These are phyloP conservation scores for Eurois occulta DNA, from an alignment of 2,888 invertebrate genomes.

Conservation along the genomic window DNA sequence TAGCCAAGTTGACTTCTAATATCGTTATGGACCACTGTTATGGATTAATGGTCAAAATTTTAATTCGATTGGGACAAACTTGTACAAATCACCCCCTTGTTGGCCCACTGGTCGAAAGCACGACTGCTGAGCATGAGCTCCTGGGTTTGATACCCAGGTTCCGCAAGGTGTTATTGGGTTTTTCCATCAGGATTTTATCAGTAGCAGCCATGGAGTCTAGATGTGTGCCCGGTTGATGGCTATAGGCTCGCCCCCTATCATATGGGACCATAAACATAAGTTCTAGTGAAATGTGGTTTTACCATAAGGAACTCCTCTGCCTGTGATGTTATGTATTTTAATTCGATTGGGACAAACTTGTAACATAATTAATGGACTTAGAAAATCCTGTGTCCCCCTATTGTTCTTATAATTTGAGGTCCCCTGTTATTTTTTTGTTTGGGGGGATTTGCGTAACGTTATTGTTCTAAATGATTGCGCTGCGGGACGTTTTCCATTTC, in stretches of 20 bases:
- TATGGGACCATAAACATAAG: background rate
- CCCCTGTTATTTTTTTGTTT: slow-evolving; percentile 41
- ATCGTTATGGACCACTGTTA: slow-evolving; percentile 60
- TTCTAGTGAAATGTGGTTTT: background rate
- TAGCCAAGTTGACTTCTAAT: slow-evolving; percentile 61
- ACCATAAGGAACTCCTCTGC: background rate
- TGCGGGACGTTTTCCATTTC: slow-evolving; percentile 51
- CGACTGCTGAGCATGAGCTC: background rate
- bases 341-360: slow-evolving; percentile 52
- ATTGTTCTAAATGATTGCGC: slow-evolving; percentile 50
- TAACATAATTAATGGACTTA: slow-evolving; percentile 61
- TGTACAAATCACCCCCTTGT: slow-evolving; percentile 39
- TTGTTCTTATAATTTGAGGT: slow-evolving; percentile 56
- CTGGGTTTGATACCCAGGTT: background rate
- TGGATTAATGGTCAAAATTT: slow-evolving; percentile 65
- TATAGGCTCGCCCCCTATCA: background rate
- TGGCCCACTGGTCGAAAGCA: background rate
- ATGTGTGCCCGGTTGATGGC: background rate
- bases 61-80: slow-evolving; percentile 57
- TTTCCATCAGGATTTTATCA: background rate
- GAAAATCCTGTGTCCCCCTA: slow-evolving; percentile 32
- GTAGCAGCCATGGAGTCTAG: background rate
- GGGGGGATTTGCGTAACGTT: slow-evolving; percentile 49
- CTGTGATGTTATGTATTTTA: background rate
- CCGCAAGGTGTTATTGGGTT: background rate